phyloP scores from a whole-genome alignment of 1,140 invertebrate species.

The Ips typographus region DNA sequence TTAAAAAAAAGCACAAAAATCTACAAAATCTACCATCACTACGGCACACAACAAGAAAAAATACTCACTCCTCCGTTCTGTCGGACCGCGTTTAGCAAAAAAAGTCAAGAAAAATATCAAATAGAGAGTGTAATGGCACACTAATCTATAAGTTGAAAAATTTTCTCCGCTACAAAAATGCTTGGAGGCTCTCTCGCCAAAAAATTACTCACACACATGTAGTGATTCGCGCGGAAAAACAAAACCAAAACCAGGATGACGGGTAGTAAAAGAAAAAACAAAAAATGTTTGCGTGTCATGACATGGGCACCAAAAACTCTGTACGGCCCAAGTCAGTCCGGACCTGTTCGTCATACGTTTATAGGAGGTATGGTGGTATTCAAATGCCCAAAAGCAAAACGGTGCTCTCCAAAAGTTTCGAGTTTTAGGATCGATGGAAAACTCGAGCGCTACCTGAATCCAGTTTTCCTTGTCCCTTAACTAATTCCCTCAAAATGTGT shows the following conservation, averaged over 20 bases:
- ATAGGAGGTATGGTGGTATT: constrained; percentile 62
- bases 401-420: too few species aligned
- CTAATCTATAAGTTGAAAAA: constrained; percentile 44
- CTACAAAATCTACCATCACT: constrained; percentile 46
- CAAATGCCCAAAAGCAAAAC: constrained; percentile 56
- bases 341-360: constrained; percentile 29
- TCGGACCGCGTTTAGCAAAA: constrained; percentile 52
- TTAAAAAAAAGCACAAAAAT: constrained; percentile 42
- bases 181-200: constrained; percentile 45
- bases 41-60: constrained; percentile 51
- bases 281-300: constrained; percentile 4
- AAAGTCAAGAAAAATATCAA: constrained; percentile 52
- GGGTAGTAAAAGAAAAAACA: background rate
- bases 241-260: background rate
- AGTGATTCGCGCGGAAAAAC: constrained; percentile 45
- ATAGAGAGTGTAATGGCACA: constrained; percentile 50
- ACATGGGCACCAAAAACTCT: constrained; percentile 30
- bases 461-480: too few species aligned
- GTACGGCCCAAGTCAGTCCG: constrained; percentile 19
- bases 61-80: constrained; percentile 53
- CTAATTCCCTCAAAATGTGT: too few species aligned
- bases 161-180: constrained; percentile 54
- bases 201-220: constrained; percentile 53
- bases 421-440: too few species aligned
- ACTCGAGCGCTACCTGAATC: too few species aligned